Percentiles rank a stretch among this genome's conserved stretches.
Evolutionary conservation across 2,797 vertebrate genomes (phyloP).

Genomic region (Spinibarbus caldwelli): DNA sequence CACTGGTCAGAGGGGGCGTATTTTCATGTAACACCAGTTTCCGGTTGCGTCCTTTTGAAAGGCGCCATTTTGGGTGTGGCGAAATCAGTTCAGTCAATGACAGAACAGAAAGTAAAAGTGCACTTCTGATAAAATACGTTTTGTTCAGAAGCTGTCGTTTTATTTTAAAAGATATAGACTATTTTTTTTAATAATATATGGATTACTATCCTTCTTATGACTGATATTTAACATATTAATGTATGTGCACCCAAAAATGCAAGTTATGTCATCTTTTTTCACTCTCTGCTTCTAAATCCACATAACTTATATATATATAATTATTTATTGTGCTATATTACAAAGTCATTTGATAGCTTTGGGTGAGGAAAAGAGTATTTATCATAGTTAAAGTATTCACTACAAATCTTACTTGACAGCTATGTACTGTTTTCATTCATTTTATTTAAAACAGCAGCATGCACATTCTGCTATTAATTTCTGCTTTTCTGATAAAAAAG

Average conservation of each 20-base stretch:
- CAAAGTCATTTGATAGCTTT: background rate
- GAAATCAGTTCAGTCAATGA: background rate
- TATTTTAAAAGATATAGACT: background rate
- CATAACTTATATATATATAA: background rate
- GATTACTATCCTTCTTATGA: background rate
- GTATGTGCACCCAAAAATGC: too few species aligned
- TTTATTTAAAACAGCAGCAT: background rate
- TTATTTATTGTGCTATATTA: background rate
- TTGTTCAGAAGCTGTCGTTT: background rate
- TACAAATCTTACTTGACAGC: background rate
- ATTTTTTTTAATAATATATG: background rate
- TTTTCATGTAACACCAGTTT: slow-evolving; percentile 11
- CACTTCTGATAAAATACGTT: background rate
- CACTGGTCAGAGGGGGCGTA: background rate
- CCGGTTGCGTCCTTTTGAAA: background rate
- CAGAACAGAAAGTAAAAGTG: slow-evolving; percentile 42
- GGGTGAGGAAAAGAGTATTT: background rate
- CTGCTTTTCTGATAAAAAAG: background rate
- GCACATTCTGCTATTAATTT: background rate
- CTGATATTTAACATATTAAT: background rate
- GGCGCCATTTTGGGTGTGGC: slow-evolving; percentile 56
- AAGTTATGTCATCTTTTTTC: background rate
- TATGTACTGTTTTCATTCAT: background rate
- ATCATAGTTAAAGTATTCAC: background rate
- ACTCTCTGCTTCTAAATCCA: background rate